phyloP scores from a whole-genome alignment of 2,888 invertebrate species.

The Philaethria dido region DNA sequence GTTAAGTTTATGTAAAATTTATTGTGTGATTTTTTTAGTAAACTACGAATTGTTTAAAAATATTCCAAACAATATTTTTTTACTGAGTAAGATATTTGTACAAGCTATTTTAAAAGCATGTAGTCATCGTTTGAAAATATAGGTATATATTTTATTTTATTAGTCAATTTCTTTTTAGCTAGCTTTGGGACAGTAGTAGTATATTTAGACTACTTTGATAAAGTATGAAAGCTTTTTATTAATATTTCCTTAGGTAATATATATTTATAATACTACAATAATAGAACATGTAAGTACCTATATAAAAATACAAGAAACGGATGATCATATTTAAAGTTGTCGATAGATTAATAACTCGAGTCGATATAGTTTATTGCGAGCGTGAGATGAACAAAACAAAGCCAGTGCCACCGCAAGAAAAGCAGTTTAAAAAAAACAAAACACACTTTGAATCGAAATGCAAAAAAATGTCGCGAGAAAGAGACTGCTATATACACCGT shows the following conservation, averaged over 20 bases:
- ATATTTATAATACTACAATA: no score
- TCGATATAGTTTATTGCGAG: slow-evolving; percentile 50
- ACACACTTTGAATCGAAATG: slow-evolving; percentile 81
- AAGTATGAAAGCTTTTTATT: not conserved
- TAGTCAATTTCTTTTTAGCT: no score
- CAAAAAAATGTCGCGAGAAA: slow-evolving; percentile 75
- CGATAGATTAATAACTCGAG: slow-evolving; percentile 49
- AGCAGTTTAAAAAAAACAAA: slow-evolving; percentile 72
- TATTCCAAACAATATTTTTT: not conserved
- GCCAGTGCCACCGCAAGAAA: slow-evolving; percentile 66
- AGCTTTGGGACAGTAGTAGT: no score
- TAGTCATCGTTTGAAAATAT: not conserved
- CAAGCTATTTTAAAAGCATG: not conserved
- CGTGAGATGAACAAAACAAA: slow-evolving; percentile 56
- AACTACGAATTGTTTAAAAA: slow-evolving; percentile 2
- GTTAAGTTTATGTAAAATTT: slow-evolving; percentile 14
- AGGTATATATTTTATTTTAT: no score
- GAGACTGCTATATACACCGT: slow-evolving; percentile 60
- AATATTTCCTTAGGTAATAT: no score
- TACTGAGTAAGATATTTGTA: not conserved
- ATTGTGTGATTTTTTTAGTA: slow-evolving; percentile 2
- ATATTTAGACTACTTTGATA: not conserved
- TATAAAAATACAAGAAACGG: slow-evolving; percentile 11
- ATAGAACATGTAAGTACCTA: no score
- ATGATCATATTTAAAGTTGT: slow-evolving; percentile 34